Evolutionary conservation across 2,888 invertebrate species (phyloP), one percentile per base, ranked within the genome.

Genomic region (Torymus texanus): DNA sequence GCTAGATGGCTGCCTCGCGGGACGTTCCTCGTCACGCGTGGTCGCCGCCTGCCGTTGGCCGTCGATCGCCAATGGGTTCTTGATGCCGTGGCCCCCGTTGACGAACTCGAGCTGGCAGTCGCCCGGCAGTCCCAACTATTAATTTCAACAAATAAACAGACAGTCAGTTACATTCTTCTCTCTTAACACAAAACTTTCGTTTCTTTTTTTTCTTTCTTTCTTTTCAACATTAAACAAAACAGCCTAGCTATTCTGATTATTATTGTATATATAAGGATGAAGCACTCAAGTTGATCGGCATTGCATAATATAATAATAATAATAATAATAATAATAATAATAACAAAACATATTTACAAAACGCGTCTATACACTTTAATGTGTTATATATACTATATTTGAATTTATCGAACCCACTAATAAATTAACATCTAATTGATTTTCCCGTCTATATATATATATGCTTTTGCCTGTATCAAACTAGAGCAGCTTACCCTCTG

Each of bases 41-140:
- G 87, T 83, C 13, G 89, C 82, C 0, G 88, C 84, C 82, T 88
- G 89, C 80, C 90, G 86, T 81, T 89, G 90, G 76, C 89, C 89
- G 74, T 90, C 90, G 80, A 90, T 94, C 53, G 97, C 96, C 85
- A 98, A 91, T 1, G 98, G 98, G 91, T 98, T 98, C 90, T 98
- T 98, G 82, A 98, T 97, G 61, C 98, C 98, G 89, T 98, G 98
- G 16, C 98, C 98, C 76, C 98, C 98, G 88, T 98, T 98, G 56
- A 98, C 98, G 90, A 98, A 98, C 91, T 98, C 98, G 86, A 98
- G 91, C 81, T 96, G 96, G 63, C 96, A 94, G 89, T 97, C 97
- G 72, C 95, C 94, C 29, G 97, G 96, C 70, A 97, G 91, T 84
- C 97, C 97, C 92, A 97, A 92, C 97, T 97, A 92, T 82, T 41